Evolutionary conservation across 2,888 invertebrate species (phyloP).

Genomic region (Pterobdella sp.): DNA sequence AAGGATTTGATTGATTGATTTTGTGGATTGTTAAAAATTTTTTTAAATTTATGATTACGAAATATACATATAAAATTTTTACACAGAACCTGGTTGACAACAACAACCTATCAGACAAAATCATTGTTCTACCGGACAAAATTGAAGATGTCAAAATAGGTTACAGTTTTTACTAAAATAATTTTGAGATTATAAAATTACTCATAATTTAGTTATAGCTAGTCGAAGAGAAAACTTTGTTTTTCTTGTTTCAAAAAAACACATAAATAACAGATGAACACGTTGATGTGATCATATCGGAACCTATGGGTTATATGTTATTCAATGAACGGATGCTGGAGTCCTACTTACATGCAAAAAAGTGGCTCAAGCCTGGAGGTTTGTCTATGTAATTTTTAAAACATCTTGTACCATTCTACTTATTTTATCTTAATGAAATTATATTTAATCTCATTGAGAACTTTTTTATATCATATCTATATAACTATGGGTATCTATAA

Average conservation of each 20-base stretch:
- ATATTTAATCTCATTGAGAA: too few species aligned
- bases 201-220: too few species aligned
- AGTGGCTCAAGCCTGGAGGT: slow-evolving; percentile 76
- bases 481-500: too few species aligned
- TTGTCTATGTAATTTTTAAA: slow-evolving; percentile 24
- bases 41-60: not conserved
- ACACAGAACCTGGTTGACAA: slow-evolving; percentile 67
- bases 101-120: slow-evolving; percentile 77
- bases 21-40: too few species aligned
- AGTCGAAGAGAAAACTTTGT: too few species aligned
- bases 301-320: slow-evolving; percentile 99
- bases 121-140: slow-evolving; percentile 89
- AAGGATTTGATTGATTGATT: too few species aligned
- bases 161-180: slow-evolving; percentile 55
- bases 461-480: too few species aligned
- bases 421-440: not conserved
- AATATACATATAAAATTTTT: too few species aligned
- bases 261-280: slow-evolving; percentile 44
- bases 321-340: slow-evolving; percentile 98
- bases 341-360: slow-evolving; percentile 93
- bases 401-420: not conserved
- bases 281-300: slow-evolving; percentile 94
- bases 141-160: slow-evolving; percentile 94
- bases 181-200: too few species aligned
- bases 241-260: not conserved